These are phyloP conservation scores for Brachyhypopomus gauderio DNA, from an alignment of 2,113 vertebrate species.

Conservation along the genomic window DNA sequence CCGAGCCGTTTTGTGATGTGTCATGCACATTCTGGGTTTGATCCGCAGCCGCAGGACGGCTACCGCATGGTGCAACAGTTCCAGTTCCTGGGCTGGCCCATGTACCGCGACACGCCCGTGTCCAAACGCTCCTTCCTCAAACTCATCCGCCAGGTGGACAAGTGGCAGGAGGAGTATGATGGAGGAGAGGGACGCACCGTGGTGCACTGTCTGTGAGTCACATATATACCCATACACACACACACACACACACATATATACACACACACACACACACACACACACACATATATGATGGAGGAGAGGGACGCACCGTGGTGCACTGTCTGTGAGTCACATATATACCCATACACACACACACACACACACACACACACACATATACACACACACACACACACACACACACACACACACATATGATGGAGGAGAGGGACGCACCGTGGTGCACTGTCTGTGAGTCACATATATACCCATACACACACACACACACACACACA, in stretches of 20 bases:
- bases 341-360: background rate
- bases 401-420: too few species aligned
- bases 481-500: background rate
- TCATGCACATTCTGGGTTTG: background rate
- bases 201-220: constrained; percentile 87
- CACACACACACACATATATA: constrained; percentile 1
- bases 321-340: constrained; percentile 85
- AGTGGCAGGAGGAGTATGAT: constrained; percentile 90
- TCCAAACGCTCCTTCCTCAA: constrained; percentile 90
- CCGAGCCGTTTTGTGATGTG: background rate
- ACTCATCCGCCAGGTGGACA: constrained; percentile 88
- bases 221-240: background rate
- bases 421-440: constrained; percentile 87
- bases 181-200: constrained; percentile 87
- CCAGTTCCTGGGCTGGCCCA: constrained; percentile 91
- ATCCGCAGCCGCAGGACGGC: constrained; percentile 81
- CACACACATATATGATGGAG: constrained; percentile 82
- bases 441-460: constrained; percentile 88
- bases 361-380: constrained; percentile 11
- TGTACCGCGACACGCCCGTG: constrained; percentile 87
- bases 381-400: too few species aligned
- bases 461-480: constrained; percentile 55
- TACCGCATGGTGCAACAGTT: constrained; percentile 92
- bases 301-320: constrained; percentile 86
- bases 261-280: background rate